Percentiles rank a stretch among this genome's conserved stretches.
These are phyloP conservation scores for Otocyon megalotis DNA, from an alignment of 2,113 vertebrate genomes.

Conservation along the genomic window DNA sequence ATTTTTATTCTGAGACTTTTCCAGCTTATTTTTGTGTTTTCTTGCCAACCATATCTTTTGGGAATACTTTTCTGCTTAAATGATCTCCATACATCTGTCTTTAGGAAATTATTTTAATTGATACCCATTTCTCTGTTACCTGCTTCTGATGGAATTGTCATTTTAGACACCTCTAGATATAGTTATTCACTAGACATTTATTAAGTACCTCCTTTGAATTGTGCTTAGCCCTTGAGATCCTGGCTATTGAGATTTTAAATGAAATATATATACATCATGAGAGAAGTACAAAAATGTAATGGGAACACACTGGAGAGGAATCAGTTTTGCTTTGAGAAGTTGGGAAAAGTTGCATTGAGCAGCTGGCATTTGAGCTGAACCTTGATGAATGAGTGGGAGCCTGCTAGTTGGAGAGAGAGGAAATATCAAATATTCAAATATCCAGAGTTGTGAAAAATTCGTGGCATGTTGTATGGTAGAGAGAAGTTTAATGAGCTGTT, in stretches of 20 bases:
- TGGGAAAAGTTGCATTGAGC: slow-evolving; percentile 46
- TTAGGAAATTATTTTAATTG: slow-evolving; percentile 73
- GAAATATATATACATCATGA: slow-evolving; percentile 65
- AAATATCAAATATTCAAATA: slow-evolving; percentile 66
- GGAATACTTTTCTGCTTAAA: slow-evolving; percentile 61
- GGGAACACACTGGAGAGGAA: background rate
- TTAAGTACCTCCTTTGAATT: slow-evolving; percentile 63
- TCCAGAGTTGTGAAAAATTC: slow-evolving; percentile 69
- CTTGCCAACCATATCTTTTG: background rate
- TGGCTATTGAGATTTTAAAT: slow-evolving; percentile 64
- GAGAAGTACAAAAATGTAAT: slow-evolving; percentile 7
- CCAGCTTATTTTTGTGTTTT: slow-evolving; percentile 34
- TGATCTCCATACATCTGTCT: slow-evolving; percentile 54
- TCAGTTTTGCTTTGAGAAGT: slow-evolving; percentile 26
- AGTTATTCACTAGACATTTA: slow-evolving; percentile 47
- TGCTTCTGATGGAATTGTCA: slow-evolving; percentile 64
- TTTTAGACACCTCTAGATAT: slow-evolving; percentile 59
- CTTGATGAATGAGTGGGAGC: slow-evolving; percentile 72
- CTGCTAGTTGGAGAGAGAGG: slow-evolving; percentile 57
- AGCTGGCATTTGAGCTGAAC: slow-evolving; percentile 72
- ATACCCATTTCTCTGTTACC: slow-evolving; percentile 67
- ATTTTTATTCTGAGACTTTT: slow-evolving; percentile 64
- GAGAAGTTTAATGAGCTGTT: slow-evolving; percentile 64
- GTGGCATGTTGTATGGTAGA: slow-evolving; percentile 27
- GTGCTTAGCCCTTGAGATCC: slow-evolving; percentile 52